Evolutionary conservation across 30 jellyfish, hydroid and myxozoan species (phyloP).

Genomic region (Catostylus mosaicus): DNA sequence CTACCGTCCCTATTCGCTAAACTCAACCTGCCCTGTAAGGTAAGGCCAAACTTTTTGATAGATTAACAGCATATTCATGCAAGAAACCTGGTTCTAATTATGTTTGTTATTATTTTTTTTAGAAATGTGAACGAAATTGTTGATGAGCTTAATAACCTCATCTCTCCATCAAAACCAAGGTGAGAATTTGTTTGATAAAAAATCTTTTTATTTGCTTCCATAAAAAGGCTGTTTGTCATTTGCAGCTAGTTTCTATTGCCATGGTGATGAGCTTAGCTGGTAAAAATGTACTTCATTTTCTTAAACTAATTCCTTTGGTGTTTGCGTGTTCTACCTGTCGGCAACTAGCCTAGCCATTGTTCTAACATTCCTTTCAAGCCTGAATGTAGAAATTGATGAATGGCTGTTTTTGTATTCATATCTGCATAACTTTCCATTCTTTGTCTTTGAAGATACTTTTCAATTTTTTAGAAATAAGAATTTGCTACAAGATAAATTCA

Average conservation of each 20-base stretch:
- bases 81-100: too few relatives aligned
- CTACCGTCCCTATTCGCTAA: too few relatives aligned
- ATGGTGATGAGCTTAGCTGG: not conserved
- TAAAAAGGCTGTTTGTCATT: not conserved
- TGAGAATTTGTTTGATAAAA: not conserved
- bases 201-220: not conserved
- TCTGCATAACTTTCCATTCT: not conserved
- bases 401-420: too few relatives aligned
- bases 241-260: not conserved
- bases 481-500: conserved; percentile 29
- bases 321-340: too few relatives aligned
- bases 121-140: not conserved
- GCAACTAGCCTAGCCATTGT: too few relatives aligned
- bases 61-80: too few relatives aligned
- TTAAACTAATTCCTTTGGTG: not conserved
- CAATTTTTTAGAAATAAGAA: not conserved
- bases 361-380: too few relatives aligned
- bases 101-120: too few relatives aligned
- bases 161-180: conserved; percentile 7
- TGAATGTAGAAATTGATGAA: too few relatives aligned
- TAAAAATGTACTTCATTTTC: not conserved
- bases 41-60: too few relatives aligned
- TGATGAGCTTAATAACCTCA: not conserved
- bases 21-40: too few relatives aligned
- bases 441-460: not conserved